Conservation (phyloP, 1,140 invertebrate genomes). For the Panagrolaimus sp. region DNA sequence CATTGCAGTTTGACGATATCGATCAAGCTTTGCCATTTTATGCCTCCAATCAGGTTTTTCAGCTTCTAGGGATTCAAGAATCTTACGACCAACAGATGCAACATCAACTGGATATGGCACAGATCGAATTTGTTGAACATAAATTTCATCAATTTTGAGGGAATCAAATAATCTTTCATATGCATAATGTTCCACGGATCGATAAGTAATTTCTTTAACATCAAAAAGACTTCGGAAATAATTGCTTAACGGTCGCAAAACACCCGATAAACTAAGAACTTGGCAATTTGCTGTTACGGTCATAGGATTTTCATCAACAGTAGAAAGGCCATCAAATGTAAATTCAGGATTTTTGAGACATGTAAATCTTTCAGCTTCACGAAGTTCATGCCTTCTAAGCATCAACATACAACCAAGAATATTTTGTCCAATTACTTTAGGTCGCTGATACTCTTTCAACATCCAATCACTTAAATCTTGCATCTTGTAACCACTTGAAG, state of each 20-base stretch:
- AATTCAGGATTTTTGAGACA: conserved; percentile 42
- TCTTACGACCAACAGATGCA: conserved; percentile 38
- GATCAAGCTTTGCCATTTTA: conserved; percentile 47
- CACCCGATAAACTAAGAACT: conserved; percentile 33
- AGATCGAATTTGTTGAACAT: conserved; percentile 55
- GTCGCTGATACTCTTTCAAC: conserved; percentile 42
- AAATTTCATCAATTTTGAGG: conserved; percentile 47
- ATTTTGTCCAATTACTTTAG: conserved; percentile 49
- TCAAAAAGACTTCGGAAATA: conserved; percentile 52
- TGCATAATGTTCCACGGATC: conserved; percentile 58
- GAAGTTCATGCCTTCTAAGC: conserved; percentile 55
- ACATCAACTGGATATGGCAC: conserved; percentile 49
- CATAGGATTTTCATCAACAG: neutral
- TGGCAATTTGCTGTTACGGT: neutral
- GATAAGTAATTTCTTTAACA: conserved; percentile 45
- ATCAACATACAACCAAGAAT: conserved; percentile 52
- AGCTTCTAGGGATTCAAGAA: conserved; percentile 44
- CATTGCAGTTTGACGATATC: conserved; percentile 59
- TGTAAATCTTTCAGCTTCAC: conserved; percentile 43
- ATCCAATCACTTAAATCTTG: conserved; percentile 53
- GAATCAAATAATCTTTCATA: conserved; percentile 57
- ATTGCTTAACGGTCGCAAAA: conserved; percentile 55
- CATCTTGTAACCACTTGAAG: conserved; percentile 36
- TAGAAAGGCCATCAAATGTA: conserved; percentile 34
- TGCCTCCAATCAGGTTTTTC: conserved; percentile 38